Evolutionary conservation across 2,113 vertebrate species (phyloP).

Genomic region (Saguinus midas): DNA sequence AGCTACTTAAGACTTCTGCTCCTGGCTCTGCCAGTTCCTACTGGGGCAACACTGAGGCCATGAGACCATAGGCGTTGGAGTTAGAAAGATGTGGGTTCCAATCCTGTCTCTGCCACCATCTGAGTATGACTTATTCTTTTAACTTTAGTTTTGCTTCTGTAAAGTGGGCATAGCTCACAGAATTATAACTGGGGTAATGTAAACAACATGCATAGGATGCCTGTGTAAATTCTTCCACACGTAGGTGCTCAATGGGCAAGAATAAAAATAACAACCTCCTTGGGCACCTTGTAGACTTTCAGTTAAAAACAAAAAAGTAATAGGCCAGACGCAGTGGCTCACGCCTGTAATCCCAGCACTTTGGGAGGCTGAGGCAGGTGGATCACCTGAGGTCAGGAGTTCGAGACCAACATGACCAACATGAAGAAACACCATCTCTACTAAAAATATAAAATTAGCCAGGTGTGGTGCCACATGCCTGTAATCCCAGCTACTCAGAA

Average conservation of each 20-base stretch:
- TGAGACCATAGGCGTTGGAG: background rate
- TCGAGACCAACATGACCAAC: too few species aligned
- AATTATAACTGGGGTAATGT: background rate
- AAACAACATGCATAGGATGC: accelerated
- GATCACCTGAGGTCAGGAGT: too few species aligned
- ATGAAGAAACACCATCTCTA: too few species aligned
- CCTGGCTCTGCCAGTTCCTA: accelerated
- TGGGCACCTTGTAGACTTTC: too few species aligned
- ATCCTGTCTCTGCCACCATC: too few species aligned
- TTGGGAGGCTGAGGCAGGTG: too few species aligned
- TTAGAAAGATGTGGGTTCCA: background rate
- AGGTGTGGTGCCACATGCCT: too few species aligned
- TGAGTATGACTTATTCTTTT: background rate
- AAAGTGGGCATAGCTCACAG: background rate
- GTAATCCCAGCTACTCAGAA: too few species aligned
- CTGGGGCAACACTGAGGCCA: accelerated
- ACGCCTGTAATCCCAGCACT: too few species aligned
- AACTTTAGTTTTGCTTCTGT: background rate
- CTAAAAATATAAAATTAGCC: too few species aligned
- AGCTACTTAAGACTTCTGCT: background rate
- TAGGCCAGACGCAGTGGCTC: too few species aligned
- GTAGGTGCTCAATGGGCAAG: background rate
- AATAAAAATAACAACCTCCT: background rate
- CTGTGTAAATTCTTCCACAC: background rate
- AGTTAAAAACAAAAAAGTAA: background rate